Percentiles rank a stretch among this genome's conserved stretches.
Conservation (phyloP, 2,113 vertebrate species). For the Phylloscopus trochiloides region DNA sequence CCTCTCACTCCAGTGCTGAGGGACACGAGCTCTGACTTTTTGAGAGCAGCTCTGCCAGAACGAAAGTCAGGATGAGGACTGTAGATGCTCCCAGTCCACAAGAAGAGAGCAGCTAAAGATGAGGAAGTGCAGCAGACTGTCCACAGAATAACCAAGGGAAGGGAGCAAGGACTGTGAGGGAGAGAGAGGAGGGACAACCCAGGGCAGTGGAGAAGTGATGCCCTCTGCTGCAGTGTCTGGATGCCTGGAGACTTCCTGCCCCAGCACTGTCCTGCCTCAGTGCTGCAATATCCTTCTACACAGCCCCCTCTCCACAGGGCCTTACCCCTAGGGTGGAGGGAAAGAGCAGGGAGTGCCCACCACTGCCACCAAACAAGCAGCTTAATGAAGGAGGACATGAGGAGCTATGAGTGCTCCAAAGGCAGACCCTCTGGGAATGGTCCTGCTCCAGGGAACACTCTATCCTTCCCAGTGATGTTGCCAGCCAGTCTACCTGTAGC, state of each 20-base stretch:
- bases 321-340: background rate
- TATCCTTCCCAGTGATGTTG: background rate
- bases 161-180: background rate
- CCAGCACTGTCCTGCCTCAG: background rate
- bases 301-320: background rate
- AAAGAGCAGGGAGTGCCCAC: background rate
- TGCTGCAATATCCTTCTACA: background rate
- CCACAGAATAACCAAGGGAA: background rate
- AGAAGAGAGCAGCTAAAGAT: background rate
- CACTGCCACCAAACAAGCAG: background rate
- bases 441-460: background rate
- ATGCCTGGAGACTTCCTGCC: background rate
- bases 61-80: background rate
- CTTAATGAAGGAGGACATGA: background rate
- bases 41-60: background rate
- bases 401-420: background rate
- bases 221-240: background rate
- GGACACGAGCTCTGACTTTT: background rate
- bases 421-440: background rate
- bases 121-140: background rate
- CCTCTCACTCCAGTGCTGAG: fast-evolving
- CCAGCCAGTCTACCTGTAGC: background rate
- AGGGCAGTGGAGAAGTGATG: background rate
- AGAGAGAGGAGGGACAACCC: background rate
- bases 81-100: background rate